Percentiles rank a stretch among this genome's conserved stretches.
phyloP scores from a whole-genome alignment of 2,113 vertebrate genomes.

The Percina caprodes region DNA sequence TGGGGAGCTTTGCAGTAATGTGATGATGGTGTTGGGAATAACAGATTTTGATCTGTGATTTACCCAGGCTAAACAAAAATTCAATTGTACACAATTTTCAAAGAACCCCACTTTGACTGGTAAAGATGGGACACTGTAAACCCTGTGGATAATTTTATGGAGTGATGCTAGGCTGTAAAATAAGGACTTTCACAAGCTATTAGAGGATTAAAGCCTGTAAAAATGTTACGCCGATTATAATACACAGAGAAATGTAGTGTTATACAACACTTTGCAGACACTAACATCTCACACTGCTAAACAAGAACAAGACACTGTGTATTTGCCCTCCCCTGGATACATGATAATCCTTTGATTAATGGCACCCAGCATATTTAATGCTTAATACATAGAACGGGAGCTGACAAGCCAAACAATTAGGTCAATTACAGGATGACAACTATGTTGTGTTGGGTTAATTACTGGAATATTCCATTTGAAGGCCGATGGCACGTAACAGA shows the following conservation, averaged over 20 bases:
- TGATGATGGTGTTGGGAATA: constrained; percentile 56
- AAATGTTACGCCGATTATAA: constrained; percentile 61
- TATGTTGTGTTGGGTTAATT: constrained; percentile 81
- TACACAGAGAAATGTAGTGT: constrained; percentile 20
- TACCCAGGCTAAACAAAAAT: constrained; percentile 60
- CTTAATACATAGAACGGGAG: constrained; percentile 71
- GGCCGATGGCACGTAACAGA: constrained; percentile 74
- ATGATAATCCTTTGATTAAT: constrained; percentile 79
- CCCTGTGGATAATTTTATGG: constrained; percentile 58
- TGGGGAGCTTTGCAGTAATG: constrained; percentile 64
- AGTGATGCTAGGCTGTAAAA: constrained; percentile 68
- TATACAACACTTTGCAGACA: constrained; percentile 54
- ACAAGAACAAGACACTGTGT: constrained; percentile 59
- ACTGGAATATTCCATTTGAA: constrained; percentile 71
- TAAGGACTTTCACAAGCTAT: constrained; percentile 67
- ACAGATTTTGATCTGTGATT: constrained; percentile 63
- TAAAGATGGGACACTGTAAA: constrained; percentile 39
- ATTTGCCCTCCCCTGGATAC: constrained; percentile 40
- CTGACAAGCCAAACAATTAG: constrained; percentile 83
- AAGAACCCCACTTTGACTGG: constrained; percentile 42
- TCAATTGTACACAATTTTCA: constrained; percentile 63
- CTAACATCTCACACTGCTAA: constrained; percentile 50
- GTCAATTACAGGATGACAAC: constrained; percentile 79
- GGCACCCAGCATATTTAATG: constrained; percentile 73
- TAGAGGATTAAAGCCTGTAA: constrained; percentile 67